Base-by-base conservation (phyloP, 2,888 invertebrate species). In the Pyrgus malvae region DNA sequence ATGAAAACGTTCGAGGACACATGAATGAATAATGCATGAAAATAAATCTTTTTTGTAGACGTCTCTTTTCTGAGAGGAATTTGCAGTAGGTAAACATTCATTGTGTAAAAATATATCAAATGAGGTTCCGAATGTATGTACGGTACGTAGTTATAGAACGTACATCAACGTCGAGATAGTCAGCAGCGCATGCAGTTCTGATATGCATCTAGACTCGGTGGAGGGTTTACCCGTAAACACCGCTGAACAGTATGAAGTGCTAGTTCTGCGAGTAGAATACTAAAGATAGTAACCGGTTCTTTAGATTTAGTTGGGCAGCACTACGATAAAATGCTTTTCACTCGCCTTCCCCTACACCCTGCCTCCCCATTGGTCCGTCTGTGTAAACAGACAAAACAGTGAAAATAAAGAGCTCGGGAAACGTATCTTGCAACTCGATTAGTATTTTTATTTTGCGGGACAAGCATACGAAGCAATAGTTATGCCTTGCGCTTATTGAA, bases 21-120 rank as follows among this genome's bases (percentile, higher is more conserved):
- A 70, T 76, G 74, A 76, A 85, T 87, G 86, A 87, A 87, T 88
- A 86, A 89, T 82, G 78, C 86, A 87, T 86, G 83, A 83, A 83
- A 82, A 83, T 85, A 85, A 84, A 87, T 87, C 86, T 83, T 78
- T 80, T 78, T 68, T 65, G 63, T 72, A 74, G 74, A 74, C 72
- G 67, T 79, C 76, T 76, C 74, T 82, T 67, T 76, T 72, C 73
- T 65, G 75, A 74, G 74, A 73, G 64, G 72, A 80, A 77, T 81
- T 80, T 76, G 73, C 76, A 77, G 74, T 74, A 69, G 71, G 75
- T 77, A 78, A 80, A 79, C 78, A 76, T 72, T 72, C 66, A 70
- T 66, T 66, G 66, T 64, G 58, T 62, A 70, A 70, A 73, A 48
- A 54, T 35, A 54, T 40, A 40, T 54, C 31, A 31, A 31, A 11